Evolutionary conservation across 2,797 vertebrate species (phyloP), one percentile per base, ranked within the genome.

Genomic region (Leuciscus waleckii): DNA sequence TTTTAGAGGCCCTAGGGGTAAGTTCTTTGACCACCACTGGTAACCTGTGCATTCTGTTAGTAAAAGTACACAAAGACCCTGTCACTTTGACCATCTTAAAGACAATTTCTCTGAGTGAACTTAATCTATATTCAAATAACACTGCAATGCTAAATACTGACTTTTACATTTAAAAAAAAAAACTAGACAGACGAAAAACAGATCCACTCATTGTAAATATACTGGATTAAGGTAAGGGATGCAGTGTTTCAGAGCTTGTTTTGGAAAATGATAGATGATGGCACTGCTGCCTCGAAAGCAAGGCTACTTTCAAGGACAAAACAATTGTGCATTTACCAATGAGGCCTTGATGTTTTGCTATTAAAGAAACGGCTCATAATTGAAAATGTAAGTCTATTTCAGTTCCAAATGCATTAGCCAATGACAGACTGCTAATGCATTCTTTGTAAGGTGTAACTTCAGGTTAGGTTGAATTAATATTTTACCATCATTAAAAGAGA

Each of bases 31-130:
- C 41, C 82, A 67, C 37, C 58, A 51, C 76, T 76, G 58, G 54
- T 84, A 46, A 90, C 90, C 80, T 94, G 92, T 94, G 92, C 90
- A 76, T 92, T 85, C 85, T 79, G 92, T 90, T 90, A 76, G 89
- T 87, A 85, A 85, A 81, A 87, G 87, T n/a, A 87, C 37, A 78
- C 56, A 61, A 76, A 58, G 67, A 68, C 21, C 67, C 37, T 54
- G 63, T 71, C 51, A 68, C 68, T 43, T 29, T 73, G 76, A 70
- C 41, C 67, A 68, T 67, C 19, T 80, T 37, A 65, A 43, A 74
- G 74, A 69, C 5, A 81, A 39, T 46, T 41, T 41, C 32, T 83
- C 71, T 43, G 67, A 77, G 85, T 89, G 82, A 88, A 8, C 61
- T 54, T 67, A 67, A 73, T 21, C 41, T 79, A 77, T 69, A 35